Conservation (phyloP, 2,888 invertebrate species). For the Boloria selene region DNA sequence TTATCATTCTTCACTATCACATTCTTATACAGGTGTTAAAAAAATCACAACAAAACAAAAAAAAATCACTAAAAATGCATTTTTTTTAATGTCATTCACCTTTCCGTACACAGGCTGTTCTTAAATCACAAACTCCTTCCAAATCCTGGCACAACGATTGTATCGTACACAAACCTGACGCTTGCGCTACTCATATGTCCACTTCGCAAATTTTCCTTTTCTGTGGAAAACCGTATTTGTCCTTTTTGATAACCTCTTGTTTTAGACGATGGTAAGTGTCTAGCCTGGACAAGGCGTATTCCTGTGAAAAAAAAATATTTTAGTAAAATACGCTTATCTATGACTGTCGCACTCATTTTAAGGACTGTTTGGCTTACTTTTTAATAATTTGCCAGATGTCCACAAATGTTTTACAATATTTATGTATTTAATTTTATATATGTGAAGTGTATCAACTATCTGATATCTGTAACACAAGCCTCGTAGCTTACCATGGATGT, state of each 20-base stretch:
- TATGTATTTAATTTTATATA: too few species aligned
- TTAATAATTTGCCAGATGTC: too few species aligned
- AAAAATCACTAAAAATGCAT: slow-evolving; percentile 18
- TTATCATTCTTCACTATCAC: background rate
- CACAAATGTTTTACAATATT: too few species aligned
- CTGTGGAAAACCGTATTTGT: slow-evolving; percentile 63
- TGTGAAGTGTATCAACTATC: too few species aligned
- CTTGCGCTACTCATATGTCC: slow-evolving; percentile 67
- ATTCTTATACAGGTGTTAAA: slow-evolving; percentile 19
- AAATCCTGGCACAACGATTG: slow-evolving; percentile 16
- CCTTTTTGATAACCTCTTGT: slow-evolving; percentile 77
- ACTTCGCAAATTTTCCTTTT: slow-evolving; percentile 79
- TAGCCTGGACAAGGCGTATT: slow-evolving; percentile 84
- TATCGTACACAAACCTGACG: slow-evolving; percentile 13
- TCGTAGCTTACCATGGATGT: too few species aligned
- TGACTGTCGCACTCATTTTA: too few species aligned
- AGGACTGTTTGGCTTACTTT: too few species aligned
- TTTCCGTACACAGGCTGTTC: slow-evolving; percentile 9
- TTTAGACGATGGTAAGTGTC: slow-evolving; percentile 85
- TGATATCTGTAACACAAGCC: too few species aligned
- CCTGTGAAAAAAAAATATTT: slow-evolving; percentile 69
- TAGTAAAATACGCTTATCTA: background rate
- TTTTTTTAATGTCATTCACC: slow-evolving; percentile 4
- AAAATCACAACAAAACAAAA: background rate
- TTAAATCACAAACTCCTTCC: background rate